Evolutionary conservation across 2,113 vertebrate species (phyloP).

Genomic region (Saccopteryx bilineata): DNA sequence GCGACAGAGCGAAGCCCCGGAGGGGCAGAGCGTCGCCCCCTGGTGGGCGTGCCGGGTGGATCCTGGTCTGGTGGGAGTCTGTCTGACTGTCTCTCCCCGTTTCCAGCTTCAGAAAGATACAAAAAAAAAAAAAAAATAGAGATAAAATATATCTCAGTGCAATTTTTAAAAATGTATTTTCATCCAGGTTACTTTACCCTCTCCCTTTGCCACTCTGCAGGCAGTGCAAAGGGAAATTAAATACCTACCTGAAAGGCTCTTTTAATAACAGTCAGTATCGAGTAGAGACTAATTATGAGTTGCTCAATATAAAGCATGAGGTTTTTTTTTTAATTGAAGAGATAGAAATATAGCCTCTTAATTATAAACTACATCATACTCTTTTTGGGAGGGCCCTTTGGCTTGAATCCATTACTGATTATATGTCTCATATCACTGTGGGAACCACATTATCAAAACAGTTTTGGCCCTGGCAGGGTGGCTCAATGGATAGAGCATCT

Average conservation of each 20-base stretch:
- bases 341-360: slow-evolving; percentile 35
- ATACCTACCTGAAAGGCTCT: slow-evolving; percentile 28
- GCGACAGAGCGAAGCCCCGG: no score
- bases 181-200: neutral
- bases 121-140: neutral
- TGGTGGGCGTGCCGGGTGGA: no score
- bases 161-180: slow-evolving; percentile 38
- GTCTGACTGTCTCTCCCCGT: no score
- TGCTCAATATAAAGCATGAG: slow-evolving; percentile 25
- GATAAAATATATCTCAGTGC: neutral
- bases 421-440: slow-evolving; percentile 25
- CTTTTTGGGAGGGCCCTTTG: slow-evolving; percentile 36
- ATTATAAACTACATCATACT: slow-evolving; percentile 5
- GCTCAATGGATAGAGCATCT: no score
- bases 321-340: neutral
- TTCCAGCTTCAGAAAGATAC: no score
- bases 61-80: no score
- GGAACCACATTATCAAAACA: slow-evolving; percentile 23
- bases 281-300: slow-evolving; percentile 52
- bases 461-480: neutral
- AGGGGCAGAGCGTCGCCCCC: no score
- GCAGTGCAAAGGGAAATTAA: slow-evolving; percentile 52
- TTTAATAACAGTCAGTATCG: slow-evolving; percentile 49
- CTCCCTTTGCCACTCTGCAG: neutral
- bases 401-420: slow-evolving; percentile 43